Conservation (phyloP, 2,888 invertebrate genomes). For the Synergus laeviventris region DNA sequence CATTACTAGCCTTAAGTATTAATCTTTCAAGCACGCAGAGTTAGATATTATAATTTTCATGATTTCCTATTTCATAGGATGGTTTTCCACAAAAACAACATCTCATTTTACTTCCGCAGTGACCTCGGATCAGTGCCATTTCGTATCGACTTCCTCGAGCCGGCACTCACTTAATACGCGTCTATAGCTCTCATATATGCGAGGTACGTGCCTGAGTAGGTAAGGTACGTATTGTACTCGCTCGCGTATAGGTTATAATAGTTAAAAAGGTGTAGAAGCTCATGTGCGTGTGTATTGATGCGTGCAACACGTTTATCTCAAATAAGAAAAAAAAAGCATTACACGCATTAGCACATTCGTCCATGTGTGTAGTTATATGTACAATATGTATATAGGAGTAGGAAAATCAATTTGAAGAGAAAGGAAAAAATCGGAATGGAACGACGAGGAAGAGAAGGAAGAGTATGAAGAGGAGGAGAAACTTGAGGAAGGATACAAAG, state of each 20-base stretch:
- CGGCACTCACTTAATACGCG: conserved; percentile 7
- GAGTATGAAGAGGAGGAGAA: conserved; percentile 3
- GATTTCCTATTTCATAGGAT: background rate
- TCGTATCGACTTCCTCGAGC: background rate
- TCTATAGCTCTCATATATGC: conserved; percentile 13
- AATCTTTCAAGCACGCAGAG: background rate
- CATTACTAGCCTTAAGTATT: too few relatives aligned
- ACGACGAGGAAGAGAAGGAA: background rate
- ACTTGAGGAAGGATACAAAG: conserved; percentile 19
- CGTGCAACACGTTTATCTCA: conserved; percentile 14
- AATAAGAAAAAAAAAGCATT: conserved; percentile 21
- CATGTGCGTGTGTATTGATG: conserved; percentile 40
- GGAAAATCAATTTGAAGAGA: conserved; percentile 26
- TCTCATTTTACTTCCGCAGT: background rate
- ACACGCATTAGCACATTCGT: conserved; percentile 13
- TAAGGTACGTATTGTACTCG: conserved; percentile 26
- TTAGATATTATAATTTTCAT: background rate
- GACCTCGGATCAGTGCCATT: conserved; percentile 13
- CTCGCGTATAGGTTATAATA: conserved; percentile 11
- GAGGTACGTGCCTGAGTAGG: conserved; percentile 19
- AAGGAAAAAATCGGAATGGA: background rate
- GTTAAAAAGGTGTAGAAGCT: conserved; percentile 7
- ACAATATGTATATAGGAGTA: conserved; percentile 5
- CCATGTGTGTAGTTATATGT: background rate
- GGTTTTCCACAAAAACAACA: conserved; percentile 5